phyloP scores from a whole-genome alignment of 2,888 invertebrate species.

The Baronia brevicornis region DNA sequence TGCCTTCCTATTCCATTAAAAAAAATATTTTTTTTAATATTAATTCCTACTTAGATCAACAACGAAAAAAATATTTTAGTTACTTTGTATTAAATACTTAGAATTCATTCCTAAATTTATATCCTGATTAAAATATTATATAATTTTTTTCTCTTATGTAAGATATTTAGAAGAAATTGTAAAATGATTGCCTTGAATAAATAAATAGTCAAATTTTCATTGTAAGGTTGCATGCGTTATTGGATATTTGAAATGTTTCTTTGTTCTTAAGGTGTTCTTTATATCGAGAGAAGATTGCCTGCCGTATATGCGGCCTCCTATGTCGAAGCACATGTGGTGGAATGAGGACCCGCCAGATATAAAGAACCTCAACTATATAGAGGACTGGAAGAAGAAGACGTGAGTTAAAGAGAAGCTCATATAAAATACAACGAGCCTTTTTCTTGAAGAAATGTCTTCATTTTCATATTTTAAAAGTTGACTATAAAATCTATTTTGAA shows the following conservation, averaged over 20 bases:
- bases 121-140: too few relatives aligned
- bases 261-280: constrained; percentile 50
- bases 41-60: too few relatives aligned
- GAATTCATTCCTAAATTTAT: too few relatives aligned
- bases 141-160: too few relatives aligned
- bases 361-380: constrained; percentile 35
- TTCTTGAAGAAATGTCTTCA: too few relatives aligned
- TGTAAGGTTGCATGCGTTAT: not conserved
- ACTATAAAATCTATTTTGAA: too few relatives aligned
- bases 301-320: constrained; percentile 48
- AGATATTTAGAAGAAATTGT: too few relatives aligned
- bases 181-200: not conserved
- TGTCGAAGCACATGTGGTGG: constrained; percentile 62
- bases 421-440: not conserved
- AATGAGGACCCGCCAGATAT: constrained; percentile 51
- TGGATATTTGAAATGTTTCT: not conserved
- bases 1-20: too few relatives aligned
- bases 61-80: too few relatives aligned
- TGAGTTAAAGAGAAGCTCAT: constrained; percentile 28
- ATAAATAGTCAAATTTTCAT: not conserved
- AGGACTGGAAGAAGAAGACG: constrained; percentile 36
- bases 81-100: too few relatives aligned
- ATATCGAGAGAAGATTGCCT: constrained; percentile 49
- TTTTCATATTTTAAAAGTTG: too few relatives aligned
- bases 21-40: too few relatives aligned